These are phyloP conservation scores for Semotilus atromaculatus DNA, from an alignment of 2,797 vertebrate genomes.

Conservation along the genomic window DNA sequence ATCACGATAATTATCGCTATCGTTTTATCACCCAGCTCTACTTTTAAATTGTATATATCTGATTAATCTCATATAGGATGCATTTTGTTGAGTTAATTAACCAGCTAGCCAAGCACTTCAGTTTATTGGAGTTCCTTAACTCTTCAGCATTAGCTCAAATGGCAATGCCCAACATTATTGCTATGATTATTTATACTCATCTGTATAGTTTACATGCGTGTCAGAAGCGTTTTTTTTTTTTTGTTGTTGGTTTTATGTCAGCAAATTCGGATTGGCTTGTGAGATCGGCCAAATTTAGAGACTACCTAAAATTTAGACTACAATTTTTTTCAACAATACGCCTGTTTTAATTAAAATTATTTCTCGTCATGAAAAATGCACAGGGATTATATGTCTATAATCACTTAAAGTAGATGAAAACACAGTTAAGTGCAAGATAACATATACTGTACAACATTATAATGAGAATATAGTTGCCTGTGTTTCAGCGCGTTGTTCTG, in stretches of 20 bases:
- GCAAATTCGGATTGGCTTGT: not conserved
- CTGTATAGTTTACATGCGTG: too few species aligned
- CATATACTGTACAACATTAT: not conserved
- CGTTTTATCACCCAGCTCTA: too few species aligned
- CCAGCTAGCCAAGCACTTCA: too few species aligned
- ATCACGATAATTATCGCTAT: too few species aligned
- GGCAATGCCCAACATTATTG: too few species aligned
- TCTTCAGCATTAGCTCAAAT: too few species aligned
- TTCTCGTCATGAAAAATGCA: not conserved
- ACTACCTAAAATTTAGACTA: too few species aligned
- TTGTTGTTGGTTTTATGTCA: not conserved
- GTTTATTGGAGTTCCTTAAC: too few species aligned
- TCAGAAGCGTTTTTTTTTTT: too few species aligned
- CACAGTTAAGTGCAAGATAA: not conserved
- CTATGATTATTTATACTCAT: too few species aligned
- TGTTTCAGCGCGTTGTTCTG: not conserved
- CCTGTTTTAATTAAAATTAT: not conserved
- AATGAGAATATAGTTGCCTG: not conserved
- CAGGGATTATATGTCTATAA: not conserved
- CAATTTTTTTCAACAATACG: not conserved
- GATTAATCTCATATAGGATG: not conserved
- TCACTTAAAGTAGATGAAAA: not conserved
- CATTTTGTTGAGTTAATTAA: not conserved
- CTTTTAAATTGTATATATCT: too few species aligned
- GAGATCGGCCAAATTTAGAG: not conserved